Percentiles rank a stretch among this genome's conserved stretches.
phyloP scores from a whole-genome alignment of 1,140 invertebrate genomes.

The Drosophila burlai region DNA sequence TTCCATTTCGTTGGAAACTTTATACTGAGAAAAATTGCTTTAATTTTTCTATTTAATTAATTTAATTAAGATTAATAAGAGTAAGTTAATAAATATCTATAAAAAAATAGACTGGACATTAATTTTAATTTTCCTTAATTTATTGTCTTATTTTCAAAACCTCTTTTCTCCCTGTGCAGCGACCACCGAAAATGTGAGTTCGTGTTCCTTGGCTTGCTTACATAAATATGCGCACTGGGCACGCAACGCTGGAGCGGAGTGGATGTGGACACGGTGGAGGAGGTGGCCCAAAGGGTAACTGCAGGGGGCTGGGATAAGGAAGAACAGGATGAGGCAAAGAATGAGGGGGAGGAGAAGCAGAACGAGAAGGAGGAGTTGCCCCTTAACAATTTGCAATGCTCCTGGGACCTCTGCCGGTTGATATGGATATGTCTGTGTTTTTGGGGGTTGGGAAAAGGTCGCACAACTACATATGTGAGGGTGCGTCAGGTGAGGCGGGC shows the following conservation, averaged over 20 bases:
- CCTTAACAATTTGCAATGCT: slow-evolving; percentile 71
- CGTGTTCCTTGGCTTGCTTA: slow-evolving; percentile 62
- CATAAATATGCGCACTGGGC: slow-evolving; percentile 71
- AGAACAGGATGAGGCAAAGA: not conserved
- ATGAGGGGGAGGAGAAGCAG: not conserved
- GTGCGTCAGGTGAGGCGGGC: slow-evolving; percentile 32
- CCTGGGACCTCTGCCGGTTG: slow-evolving; percentile 63
- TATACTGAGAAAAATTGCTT: not conserved
- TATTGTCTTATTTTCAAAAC: not conserved
- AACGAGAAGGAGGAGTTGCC: slow-evolving; percentile 26
- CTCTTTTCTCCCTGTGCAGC: not conserved
- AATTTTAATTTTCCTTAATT: not conserved
- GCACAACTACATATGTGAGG: slow-evolving; percentile 34
- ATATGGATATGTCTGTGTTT: slow-evolving; percentile 48
- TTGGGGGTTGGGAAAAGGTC: slow-evolving; percentile 3
- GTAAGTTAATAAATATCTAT: not conserved
- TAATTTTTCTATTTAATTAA: too few species aligned
- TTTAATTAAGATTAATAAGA: not conserved
- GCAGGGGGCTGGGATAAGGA: not conserved
- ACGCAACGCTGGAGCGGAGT: slow-evolving; percentile 49
- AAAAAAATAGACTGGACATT: not conserved
- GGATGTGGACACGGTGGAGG: slow-evolving; percentile 2
- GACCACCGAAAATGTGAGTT: slow-evolving; percentile 52
- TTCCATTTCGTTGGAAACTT: slow-evolving; percentile 63
- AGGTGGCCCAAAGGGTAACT: slow-evolving; percentile 13